Conservation (phyloP, 2,113 vertebrate species). For the Serilophus lunatus region DNA sequence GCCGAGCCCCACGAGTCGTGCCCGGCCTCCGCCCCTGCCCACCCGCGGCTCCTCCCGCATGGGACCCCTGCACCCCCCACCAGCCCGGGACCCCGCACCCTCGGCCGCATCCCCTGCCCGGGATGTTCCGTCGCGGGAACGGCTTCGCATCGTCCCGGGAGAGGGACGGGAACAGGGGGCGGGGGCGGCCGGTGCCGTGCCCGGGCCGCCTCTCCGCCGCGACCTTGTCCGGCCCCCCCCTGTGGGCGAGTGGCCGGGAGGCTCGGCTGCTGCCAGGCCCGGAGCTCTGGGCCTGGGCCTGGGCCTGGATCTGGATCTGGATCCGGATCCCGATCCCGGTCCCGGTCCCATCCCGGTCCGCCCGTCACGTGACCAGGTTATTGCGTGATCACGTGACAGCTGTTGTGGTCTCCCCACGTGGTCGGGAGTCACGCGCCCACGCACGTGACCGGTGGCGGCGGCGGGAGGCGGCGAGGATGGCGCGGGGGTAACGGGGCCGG, state of each 20-base stretch:
- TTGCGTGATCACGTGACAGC: rapidly evolving
- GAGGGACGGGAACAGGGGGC: not conserved
- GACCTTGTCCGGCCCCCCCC: no score
- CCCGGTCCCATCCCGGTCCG: not conserved
- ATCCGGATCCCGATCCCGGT: not conserved
- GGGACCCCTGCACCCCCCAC: no score
- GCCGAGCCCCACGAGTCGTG: no score
- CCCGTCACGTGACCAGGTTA: not conserved
- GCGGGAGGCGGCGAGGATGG: not conserved
- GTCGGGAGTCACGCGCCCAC: not conserved
- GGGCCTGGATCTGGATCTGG: no score
- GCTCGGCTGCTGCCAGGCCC: rapidly evolving
- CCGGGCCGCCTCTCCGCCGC: no score
- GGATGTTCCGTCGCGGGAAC: not conserved
- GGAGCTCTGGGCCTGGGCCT: no score
- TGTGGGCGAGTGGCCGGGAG: no score
- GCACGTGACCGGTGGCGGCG: not conserved
- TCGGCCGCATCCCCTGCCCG: rapidly evolving
- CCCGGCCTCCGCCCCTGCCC: no score
- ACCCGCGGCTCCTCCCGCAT: not conserved
- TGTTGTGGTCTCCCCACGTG: not conserved
- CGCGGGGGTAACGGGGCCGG: not conserved
- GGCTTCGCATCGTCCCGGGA: not conserved
- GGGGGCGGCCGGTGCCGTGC: no score
- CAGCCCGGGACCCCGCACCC: not conserved